Evolutionary conservation across 1,140 invertebrate species (phyloP), one percentile per base, ranked within the genome.

Genomic region (Lamellibrachia luymesi): DNA sequence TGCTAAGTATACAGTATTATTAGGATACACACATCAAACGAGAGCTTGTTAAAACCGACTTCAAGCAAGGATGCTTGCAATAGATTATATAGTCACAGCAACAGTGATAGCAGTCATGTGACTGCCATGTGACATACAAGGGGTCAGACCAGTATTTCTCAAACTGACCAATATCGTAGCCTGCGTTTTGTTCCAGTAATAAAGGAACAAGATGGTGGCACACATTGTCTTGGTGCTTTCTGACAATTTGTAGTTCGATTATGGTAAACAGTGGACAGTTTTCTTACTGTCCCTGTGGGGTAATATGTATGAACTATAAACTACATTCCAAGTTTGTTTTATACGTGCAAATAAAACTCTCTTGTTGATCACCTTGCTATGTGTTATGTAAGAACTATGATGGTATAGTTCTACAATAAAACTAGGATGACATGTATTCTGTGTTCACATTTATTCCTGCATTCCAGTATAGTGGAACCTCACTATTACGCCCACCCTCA

Each of bases 321-420:
- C 64, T 22, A 80, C 64, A 80, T 80, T 80, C 64, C 64, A 80
- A 80, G 64, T 80, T 80, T 80, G 64, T 80, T 80, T 80, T 80
- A 80, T 80, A 80, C 64, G 17, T 80, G 64, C 64, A 80, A 22
- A 80, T 80, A 22, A 80, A 80, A 80, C 17, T 8, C 8, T 80
- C 64, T 80, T 80, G 64, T 80, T 80, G 64, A 22, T 80, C 64
- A 80, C 64, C 64, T 80, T 80, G 64, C 64, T 80, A 80, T 80
- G 64, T 80, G 64, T 22, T 80, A 80, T 80, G 64, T 38, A 38
- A 80, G 64, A 80, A 80, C 64, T 80, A 80, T 80, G 64, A 80
- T 22, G 64, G 25, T 22, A 80, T 80, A 22, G 64, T 80, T 80
- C 64, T 80, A 80, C 17, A 80, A 80, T 80, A 80, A 80, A 80